Evolutionary conservation across 37 sponge, comb jelly and placozoan genomes (phyloP).

Genomic region (Spongia lamella): DNA sequence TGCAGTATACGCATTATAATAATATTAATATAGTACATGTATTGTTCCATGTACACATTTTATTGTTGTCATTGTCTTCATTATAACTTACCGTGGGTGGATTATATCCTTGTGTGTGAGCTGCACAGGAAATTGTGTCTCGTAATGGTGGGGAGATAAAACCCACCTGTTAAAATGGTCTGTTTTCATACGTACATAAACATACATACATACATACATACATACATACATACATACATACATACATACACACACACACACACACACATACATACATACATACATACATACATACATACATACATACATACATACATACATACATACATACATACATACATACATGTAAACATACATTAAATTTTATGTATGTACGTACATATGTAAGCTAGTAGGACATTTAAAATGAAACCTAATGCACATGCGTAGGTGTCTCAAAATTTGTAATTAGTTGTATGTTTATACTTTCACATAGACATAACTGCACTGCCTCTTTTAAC

Average conservation of each 20-base stretch:
- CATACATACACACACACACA: slow-evolving; percentile 20
- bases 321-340: slow-evolving; percentile 2
- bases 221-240: neutral
- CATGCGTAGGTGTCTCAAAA: too few relatives aligned
- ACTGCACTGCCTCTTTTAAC: too few relatives aligned
- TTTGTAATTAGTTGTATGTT: too few relatives aligned
- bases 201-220: slow-evolving; percentile 5
- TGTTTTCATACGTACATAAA: neutral
- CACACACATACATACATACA: neutral
- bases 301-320: neutral
- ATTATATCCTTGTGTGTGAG: neutral
- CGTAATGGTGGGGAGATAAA: neutral
- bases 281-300: slow-evolving; percentile 9
- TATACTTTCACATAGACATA: too few relatives aligned
- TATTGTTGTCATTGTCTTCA: too few relatives aligned
- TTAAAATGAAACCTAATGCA: too few relatives aligned
- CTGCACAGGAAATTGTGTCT: too few relatives aligned
- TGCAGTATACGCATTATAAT: too few relatives aligned
- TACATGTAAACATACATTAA: neutral
- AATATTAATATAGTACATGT: too few relatives aligned
- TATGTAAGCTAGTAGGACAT: too few relatives aligned
- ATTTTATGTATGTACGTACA: neutral
- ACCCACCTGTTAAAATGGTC: neutral
- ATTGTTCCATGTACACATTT: too few relatives aligned
- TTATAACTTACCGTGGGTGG: too few relatives aligned